These are phyloP conservation scores for Calephelis perditalis DNA, from an alignment of 2,888 invertebrate species.

Conservation along the genomic window DNA sequence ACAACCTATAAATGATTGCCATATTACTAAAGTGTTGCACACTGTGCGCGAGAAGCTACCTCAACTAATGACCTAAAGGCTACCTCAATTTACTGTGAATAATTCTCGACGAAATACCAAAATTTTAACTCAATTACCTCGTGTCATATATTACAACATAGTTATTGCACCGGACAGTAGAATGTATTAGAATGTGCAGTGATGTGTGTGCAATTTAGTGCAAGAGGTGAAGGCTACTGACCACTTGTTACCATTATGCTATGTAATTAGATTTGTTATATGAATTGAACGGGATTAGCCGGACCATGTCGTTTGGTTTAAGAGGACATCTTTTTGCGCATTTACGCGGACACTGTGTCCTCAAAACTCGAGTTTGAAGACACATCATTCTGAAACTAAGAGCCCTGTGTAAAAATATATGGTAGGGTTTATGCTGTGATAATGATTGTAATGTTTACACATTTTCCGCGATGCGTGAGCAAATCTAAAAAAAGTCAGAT, in stretches of 20 bases:
- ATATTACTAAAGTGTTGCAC: too few species aligned
- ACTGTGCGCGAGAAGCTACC: too few species aligned
- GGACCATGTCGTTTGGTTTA: neutral
- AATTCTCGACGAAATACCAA: slow-evolving; percentile 2
- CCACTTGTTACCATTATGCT: slow-evolving; percentile 15
- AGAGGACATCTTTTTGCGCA: neutral
- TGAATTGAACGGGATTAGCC: slow-evolving; percentile 4
- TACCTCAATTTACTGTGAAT: neutral
- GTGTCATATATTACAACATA: slow-evolving; percentile 16
- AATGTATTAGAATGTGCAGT: slow-evolving; percentile 27
- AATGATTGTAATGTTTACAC: too few species aligned
- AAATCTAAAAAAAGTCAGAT: too few species aligned
- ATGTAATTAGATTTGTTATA: slow-evolving; percentile 19
- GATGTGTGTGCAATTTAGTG: slow-evolving; percentile 20
- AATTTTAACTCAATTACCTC: slow-evolving; percentile 13
- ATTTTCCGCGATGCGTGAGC: too few species aligned
- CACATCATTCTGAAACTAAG: neutral
- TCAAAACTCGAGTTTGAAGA: neutral
- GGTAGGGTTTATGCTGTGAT: too few species aligned
- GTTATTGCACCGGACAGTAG: slow-evolving; percentile 24
- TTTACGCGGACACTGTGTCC: neutral
- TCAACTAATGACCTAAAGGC: too few species aligned
- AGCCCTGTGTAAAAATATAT: too few species aligned
- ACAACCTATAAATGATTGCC: too few species aligned
- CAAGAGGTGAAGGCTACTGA: slow-evolving; percentile 24